Percentiles rank a stretch among this genome's conserved stretches.
Evolutionary conservation across 2,113 vertebrate species (phyloP).

Genomic region (Casuarius casuarius): DNA sequence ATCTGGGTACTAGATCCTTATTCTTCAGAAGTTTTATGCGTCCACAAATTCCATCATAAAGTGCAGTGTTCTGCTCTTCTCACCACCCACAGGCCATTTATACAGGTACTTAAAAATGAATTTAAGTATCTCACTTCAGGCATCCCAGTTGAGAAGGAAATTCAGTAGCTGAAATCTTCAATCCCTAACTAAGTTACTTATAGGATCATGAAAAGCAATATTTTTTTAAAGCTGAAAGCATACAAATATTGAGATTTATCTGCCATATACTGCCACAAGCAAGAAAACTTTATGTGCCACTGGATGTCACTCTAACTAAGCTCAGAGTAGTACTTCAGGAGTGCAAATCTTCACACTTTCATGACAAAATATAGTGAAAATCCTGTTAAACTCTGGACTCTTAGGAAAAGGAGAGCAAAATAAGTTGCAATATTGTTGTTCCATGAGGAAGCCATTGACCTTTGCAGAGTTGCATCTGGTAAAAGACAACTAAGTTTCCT

Average conservation of each 20-base stretch:
- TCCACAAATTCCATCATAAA: not conserved
- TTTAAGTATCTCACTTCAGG: not conserved
- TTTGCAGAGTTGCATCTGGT: not conserved
- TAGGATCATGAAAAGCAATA: not conserved
- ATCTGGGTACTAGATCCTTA: not conserved
- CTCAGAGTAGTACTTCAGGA: not conserved
- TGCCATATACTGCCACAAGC: not conserved
- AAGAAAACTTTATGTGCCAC: not conserved
- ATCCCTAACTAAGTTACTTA: not conserved
- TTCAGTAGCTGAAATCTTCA: too few species aligned
- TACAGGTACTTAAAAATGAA: not conserved
- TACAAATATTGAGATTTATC: not conserved
- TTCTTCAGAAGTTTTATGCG: not conserved
- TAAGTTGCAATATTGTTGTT: not conserved
- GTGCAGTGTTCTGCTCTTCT: not conserved
- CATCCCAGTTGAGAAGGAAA: too few species aligned
- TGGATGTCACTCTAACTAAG: conserved; percentile 52
- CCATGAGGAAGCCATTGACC: not conserved
- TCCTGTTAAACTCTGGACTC: not conserved
- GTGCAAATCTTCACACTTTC: not conserved
- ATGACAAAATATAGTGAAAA: not conserved
- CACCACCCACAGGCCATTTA: not conserved
- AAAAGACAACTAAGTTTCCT: not conserved
- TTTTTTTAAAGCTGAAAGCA: not conserved
- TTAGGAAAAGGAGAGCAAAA: not conserved